Evolutionary conservation across 2,797 vertebrate species (phyloP).

Genomic region (Acanthornis magna): DNA sequence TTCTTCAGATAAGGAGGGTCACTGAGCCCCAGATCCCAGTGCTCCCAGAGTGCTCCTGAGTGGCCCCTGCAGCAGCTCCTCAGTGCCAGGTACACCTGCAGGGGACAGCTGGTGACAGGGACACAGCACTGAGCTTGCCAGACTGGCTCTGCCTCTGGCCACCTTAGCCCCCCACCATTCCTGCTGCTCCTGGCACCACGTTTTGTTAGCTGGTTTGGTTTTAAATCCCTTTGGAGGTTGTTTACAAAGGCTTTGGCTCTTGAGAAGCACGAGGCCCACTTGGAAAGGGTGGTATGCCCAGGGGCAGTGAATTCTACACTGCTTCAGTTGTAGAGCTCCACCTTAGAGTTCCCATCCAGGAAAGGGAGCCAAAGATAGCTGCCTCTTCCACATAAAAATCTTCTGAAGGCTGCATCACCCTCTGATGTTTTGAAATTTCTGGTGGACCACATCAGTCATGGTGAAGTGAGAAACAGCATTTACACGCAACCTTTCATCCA

Average conservation of each 20-base stretch:
- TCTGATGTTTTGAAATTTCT: neutral
- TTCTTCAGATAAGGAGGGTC: neutral
- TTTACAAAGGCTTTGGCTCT: neutral
- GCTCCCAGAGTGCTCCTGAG: neutral
- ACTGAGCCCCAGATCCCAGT: neutral
- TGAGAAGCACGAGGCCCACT: neutral
- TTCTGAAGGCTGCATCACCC: neutral
- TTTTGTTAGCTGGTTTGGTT: neutral
- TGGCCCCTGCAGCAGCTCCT: neutral
- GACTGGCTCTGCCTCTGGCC: neutral
- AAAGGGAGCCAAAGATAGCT: neutral
- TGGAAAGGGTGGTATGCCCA: neutral
- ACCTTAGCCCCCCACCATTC: neutral
- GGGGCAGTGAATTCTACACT: neutral
- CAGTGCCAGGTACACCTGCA: neutral
- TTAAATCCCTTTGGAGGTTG: neutral
- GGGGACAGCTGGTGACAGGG: neutral
- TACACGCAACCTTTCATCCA: neutral
- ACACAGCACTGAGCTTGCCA: neutral
- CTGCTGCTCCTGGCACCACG: neutral
- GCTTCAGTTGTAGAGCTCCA: neutral
- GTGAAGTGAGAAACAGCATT: neutral
- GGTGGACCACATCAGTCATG: neutral
- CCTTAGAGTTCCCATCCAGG: neutral
- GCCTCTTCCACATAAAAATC: neutral